Evolutionary conservation across 1,140 invertebrate species (phyloP).

Genomic region (Drosophila triauraria): DNA sequence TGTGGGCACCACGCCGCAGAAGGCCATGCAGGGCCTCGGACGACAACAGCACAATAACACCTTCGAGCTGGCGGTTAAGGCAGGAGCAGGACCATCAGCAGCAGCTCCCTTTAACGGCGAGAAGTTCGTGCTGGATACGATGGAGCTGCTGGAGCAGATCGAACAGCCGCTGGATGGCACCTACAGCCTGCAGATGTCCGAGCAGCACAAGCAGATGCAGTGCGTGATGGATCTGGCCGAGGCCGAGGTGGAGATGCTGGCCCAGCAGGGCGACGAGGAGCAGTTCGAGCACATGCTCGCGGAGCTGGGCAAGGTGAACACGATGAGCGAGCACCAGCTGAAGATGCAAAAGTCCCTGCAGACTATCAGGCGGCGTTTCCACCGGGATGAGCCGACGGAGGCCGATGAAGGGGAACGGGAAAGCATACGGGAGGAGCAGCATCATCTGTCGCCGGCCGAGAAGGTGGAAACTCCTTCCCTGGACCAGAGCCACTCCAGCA

Average conservation of each 20-base stretch:
- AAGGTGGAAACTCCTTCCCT: slow-evolving; percentile 31
- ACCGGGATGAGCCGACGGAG: slow-evolving; percentile 43
- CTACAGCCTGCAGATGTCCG: slow-evolving; percentile 50
- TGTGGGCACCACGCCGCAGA: slow-evolving; percentile 50
- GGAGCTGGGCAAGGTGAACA: slow-evolving; percentile 67
- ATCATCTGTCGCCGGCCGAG: slow-evolving; percentile 13
- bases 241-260: slow-evolving; percentile 73
- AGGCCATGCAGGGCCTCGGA: background rate
- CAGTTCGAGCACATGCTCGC: slow-evolving; percentile 81
- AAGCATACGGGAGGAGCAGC: slow-evolving; percentile 8
- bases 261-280: slow-evolving; percentile 76
- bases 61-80: slow-evolving; percentile 23
- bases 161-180: slow-evolving; percentile 70
- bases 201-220: slow-evolving; percentile 71
- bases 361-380: slow-evolving; percentile 77
- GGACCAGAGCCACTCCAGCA: slow-evolving; percentile 33
- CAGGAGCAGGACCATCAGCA: background rate
- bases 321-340: slow-evolving; percentile 65
- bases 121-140: slow-evolving; percentile 53
- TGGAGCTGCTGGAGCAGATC: slow-evolving; percentile 73
- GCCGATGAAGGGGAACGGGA: slow-evolving; percentile 13
- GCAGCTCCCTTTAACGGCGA: slow-evolving; percentile 38
- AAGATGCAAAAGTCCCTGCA: slow-evolving; percentile 83
- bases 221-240: slow-evolving; percentile 76
- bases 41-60: slow-evolving; percentile 30